Conservation (phyloP, 2,888 invertebrate genomes). For the Drosophila nr. perissopoda region DNA sequence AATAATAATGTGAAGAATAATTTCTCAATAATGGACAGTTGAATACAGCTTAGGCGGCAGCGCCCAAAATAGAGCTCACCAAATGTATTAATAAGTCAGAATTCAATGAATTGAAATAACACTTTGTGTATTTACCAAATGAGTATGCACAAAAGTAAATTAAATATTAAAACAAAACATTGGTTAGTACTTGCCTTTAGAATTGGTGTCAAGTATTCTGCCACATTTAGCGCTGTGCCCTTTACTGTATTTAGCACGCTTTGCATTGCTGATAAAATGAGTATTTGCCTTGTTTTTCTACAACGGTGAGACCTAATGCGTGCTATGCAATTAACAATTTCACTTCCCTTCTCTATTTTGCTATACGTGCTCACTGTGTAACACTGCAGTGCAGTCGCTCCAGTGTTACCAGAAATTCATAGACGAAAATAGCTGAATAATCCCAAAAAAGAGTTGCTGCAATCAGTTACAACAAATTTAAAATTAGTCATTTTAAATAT, state of each 20-base stretch:
- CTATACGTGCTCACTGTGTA: conserved; percentile 25
- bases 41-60: conserved; percentile 8
- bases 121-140: neutral
- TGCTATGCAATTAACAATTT: conserved; percentile 27
- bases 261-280: conserved; percentile 89
- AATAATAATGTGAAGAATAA: conserved; percentile 1
- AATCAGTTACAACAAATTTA: neutral
- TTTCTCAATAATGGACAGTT: conserved; percentile 1
- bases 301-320: conserved; percentile 29
- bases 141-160: neutral
- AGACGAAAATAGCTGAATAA: neutral
- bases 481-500: neutral
- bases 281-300: conserved; percentile 37
- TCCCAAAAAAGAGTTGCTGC: neutral
- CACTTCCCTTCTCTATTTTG: conserved; percentile 30
- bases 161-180: neutral
- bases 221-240: conserved; percentile 97
- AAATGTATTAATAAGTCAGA: conserved; percentile 4
- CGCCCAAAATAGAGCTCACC: conserved; percentile 4
- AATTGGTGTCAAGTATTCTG: conserved; percentile 98
- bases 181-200: conserved; percentile 89
- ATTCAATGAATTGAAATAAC: conserved; percentile 7
- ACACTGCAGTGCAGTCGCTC: conserved; percentile 20
- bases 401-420: conserved; percentile 2
- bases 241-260: conserved; percentile 98